phyloP scores from a whole-genome alignment of 2,888 invertebrate species.

The Drosophila ezoana region DNA sequence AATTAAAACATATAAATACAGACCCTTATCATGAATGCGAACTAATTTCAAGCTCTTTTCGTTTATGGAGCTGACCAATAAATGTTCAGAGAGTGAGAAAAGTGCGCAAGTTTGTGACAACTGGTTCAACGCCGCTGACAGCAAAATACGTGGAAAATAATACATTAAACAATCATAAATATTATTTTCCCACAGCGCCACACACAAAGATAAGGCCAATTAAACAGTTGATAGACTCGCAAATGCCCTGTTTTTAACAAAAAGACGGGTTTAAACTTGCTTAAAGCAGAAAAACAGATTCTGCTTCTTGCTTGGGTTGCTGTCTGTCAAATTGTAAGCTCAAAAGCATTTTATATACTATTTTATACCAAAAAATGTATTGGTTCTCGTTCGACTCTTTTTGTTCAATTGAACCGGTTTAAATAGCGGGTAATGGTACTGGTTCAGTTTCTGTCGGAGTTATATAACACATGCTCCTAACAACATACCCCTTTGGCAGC shows the following conservation, averaged over 20 bases:
- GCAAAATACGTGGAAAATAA: slow-evolving; percentile 72
- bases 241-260: slow-evolving; percentile 13
- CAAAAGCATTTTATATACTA: too few relatives aligned
- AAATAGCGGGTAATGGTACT: too few relatives aligned
- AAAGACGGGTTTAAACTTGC: too few relatives aligned
- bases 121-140: slow-evolving; percentile 35
- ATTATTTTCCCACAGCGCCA: slow-evolving; percentile 70
- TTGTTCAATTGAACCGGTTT: too few relatives aligned
- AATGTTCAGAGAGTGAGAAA: slow-evolving; percentile 19
- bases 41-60: slow-evolving; percentile 16
- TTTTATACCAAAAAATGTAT: too few relatives aligned
- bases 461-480: too few relatives aligned
- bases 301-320: too few relatives aligned
- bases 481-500: neutral
- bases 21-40: slow-evolving; percentile 8
- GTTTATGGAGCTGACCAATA: slow-evolving; percentile 14
- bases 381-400: too few relatives aligned
- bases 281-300: too few relatives aligned
- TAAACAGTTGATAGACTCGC: neutral
- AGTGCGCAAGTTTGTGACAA: slow-evolving; percentile 46
- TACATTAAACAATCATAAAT: slow-evolving; percentile 77
- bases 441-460: too few relatives aligned
- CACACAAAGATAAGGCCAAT: slow-evolving; percentile 26
- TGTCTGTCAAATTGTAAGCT: too few relatives aligned
- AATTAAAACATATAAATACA: slow-evolving; percentile 70